Evolutionary conservation across 2,888 invertebrate species (phyloP).

Genomic region (Emesis furor): DNA sequence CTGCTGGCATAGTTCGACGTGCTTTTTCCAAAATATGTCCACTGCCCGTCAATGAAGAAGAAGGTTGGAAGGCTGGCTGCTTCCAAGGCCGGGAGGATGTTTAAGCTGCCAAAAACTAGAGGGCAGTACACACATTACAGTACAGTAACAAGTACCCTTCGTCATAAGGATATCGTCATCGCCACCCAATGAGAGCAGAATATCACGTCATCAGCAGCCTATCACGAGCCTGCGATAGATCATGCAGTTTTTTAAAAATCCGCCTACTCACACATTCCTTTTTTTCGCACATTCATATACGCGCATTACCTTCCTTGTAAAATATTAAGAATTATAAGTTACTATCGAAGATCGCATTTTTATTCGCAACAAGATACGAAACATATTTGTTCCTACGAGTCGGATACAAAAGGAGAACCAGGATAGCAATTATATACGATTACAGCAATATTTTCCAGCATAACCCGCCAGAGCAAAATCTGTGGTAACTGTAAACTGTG

Average conservation of each 20-base stretch:
- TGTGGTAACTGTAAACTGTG: not conserved
- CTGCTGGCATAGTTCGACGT: not conserved
- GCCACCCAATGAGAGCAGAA: not conserved
- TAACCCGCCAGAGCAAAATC: no score
- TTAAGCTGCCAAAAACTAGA: not conserved
- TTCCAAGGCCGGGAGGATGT: slow-evolving; percentile 4
- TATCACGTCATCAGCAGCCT: not conserved
- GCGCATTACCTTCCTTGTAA: no score
- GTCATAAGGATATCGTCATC: not conserved
- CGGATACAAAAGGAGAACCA: no score
- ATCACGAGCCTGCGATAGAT: not conserved
- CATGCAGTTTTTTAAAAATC: not conserved
- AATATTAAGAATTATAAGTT: no score
- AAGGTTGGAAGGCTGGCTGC: not conserved
- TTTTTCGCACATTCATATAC: no score
- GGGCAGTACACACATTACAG: not conserved
- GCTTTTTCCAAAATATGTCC: no score
- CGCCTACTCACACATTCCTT: not conserved
- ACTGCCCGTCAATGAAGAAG: not conserved
- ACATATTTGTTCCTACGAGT: no score
- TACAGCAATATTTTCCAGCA: no score
- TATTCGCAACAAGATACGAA: no score
- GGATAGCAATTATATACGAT: no score
- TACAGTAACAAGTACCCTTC: not conserved
- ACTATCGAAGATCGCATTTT: no score